Evolutionary conservation across 2,888 invertebrate genomes (phyloP), one percentile per base, ranked within the genome.

Genomic region (Prosapia bicincta): DNA sequence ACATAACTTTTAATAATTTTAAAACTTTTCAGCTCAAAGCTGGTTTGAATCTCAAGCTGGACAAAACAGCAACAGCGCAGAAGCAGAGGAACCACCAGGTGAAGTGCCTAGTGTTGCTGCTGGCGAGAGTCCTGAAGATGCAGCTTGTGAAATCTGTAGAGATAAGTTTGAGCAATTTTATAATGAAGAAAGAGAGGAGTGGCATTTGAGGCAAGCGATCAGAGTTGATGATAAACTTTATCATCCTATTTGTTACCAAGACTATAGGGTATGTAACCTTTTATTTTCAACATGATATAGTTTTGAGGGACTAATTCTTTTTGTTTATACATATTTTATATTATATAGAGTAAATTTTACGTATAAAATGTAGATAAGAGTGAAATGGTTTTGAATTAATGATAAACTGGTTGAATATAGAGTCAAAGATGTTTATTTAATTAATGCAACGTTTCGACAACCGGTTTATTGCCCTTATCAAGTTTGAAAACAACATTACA

Each of bases 111-210:
- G 91, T 81, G 93, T 95, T 77, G 89, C 92, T 7, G 92, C 93
- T 0, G 90, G 89, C 74, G 84, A 87, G 0, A 88, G 90, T 54
- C 90, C 91, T 77, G 89, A 89, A 9, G 88, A 91, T 81, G 89
- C 90, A 71, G 85, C 87, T 66, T 99, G 99, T 85, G 93, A 93
- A 79, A 92, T 98, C 72, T 99, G 99, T 85, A 92, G 93, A 15
- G 99, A 99, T 86, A 88, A 89, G 79, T 98, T 99, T 86, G 94
- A 97, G 80, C 94, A 96, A 85, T 98, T 96, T 87, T 99, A 95
- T 87, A 94, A 98, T 84, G 97, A 99, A 85, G 99, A 99, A 82
- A 91, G 92, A 80, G 99, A 99, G 85, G 98, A 97, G 84, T 99
- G 99, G 99, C 96, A 97, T 83, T 88, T 99, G 28, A 86, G 92